phyloP scores from a whole-genome alignment of 2,888 invertebrate genomes.

The Altica lythri region DNA sequence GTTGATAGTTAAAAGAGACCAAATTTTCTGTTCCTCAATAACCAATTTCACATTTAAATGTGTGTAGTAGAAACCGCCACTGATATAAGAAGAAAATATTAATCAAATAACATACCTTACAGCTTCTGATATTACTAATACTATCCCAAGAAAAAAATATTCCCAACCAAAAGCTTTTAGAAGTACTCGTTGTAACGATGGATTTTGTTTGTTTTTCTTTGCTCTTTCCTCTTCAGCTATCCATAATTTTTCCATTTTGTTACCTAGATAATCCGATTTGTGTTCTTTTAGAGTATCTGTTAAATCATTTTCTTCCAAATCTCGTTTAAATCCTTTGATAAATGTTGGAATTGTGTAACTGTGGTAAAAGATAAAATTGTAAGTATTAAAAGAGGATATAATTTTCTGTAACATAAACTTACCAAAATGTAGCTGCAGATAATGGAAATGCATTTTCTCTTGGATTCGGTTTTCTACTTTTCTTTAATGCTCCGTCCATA shows the following conservation, averaged over 20 bases:
- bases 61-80: too few species aligned
- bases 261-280: constrained; percentile 67
- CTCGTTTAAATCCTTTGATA: constrained; percentile 68
- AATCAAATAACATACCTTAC: constrained; percentile 58
- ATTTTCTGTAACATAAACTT: constrained; percentile 52
- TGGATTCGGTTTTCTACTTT: constrained; percentile 65
- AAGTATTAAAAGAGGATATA: constrained; percentile 13
- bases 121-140: constrained; percentile 65
- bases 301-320: constrained; percentile 69
- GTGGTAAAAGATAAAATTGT: constrained; percentile 39
- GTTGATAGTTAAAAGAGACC: too few species aligned
- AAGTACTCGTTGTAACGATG: constrained; percentile 66
- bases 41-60: too few species aligned
- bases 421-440: constrained; percentile 72
- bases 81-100: constrained; percentile 1
- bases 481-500: constrained; percentile 64
- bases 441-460: constrained; percentile 69
- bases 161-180: constrained; percentile 66
- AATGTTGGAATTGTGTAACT: constrained; percentile 76
- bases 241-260: constrained; percentile 68
- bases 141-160: constrained; percentile 66
- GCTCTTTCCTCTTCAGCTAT: constrained; percentile 61
- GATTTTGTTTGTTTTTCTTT: constrained; percentile 55
- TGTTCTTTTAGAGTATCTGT: constrained; percentile 71
- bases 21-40: too few species aligned